A percentile compares a stretch with the other conserved stretches of the same genome.
Evolutionary conservation across 2,113 vertebrate genomes (phyloP).

Genomic region (Vulpes lagopus): DNA sequence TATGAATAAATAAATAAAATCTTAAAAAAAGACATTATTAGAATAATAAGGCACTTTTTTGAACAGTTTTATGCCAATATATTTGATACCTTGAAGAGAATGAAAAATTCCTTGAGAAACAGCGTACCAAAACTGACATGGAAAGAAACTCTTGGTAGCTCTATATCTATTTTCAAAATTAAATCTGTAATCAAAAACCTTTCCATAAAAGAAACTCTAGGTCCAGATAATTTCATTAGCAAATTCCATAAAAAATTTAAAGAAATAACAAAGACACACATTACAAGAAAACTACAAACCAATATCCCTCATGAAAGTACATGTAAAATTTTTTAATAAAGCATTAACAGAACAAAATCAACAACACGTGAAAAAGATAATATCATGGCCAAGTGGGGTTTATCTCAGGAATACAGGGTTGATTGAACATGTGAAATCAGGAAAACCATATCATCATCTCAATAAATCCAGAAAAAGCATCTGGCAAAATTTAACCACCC

Average conservation of each 20-base stretch:
- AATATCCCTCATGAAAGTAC: background rate
- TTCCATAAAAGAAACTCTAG: background rate
- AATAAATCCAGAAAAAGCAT: background rate
- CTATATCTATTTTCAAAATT: background rate
- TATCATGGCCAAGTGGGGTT: background rate
- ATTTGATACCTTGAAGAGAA: background rate
- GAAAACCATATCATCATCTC: background rate
- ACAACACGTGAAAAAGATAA: background rate
- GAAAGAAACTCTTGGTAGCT: background rate
- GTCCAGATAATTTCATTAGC: background rate
- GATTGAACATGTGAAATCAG: background rate
- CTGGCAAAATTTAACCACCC: background rate
- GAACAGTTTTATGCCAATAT: background rate
- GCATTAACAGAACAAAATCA: background rate
- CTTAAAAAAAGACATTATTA: too few species aligned
- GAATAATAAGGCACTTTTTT: background rate
- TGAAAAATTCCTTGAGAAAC: background rate
- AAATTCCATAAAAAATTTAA: background rate
- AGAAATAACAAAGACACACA: background rate
- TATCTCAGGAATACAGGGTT: background rate
- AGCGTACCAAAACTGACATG: background rate
- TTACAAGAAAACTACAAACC: background rate
- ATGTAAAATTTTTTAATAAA: background rate
- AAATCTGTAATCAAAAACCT: background rate
- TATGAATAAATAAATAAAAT: too few species aligned